These are phyloP conservation scores for Bujurquina vittata DNA, from an alignment of 2,113 vertebrate genomes.

Conservation along the genomic window DNA sequence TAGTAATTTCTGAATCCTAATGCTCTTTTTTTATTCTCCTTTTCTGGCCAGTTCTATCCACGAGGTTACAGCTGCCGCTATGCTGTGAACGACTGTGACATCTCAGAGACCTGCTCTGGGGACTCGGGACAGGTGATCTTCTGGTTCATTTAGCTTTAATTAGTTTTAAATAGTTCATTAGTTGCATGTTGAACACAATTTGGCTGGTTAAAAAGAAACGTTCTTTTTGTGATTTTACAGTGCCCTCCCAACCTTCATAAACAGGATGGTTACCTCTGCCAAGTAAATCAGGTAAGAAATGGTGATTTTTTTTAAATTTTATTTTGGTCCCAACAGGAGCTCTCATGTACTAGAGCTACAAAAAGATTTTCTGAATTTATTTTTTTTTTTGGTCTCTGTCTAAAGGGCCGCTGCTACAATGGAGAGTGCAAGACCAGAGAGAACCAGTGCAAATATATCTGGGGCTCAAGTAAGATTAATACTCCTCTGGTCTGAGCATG, in stretches of 20 bases:
- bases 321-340: not conserved
- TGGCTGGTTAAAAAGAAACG: not conserved
- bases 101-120: conserved; percentile 93
- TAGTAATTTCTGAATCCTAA: not conserved
- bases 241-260: conserved; percentile 98
- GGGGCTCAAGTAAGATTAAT: conserved; percentile 91
- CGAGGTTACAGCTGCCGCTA: conserved; percentile 92
- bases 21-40: not conserved
- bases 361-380: not conserved
- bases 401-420: conserved; percentile 94
- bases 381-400: not conserved
- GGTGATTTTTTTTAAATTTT: too few relatives aligned
- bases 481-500: not conserved
- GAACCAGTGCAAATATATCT: conserved; percentile 97
- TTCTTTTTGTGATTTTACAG: conserved; percentile 76
- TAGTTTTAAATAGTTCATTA: not conserved
- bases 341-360: not conserved
- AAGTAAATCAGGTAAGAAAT: conserved; percentile 90
- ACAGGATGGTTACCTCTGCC: conserved; percentile 94
- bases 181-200: not conserved
- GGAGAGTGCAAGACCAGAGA: conserved; percentile 98
- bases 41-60: conserved; percentile 88
- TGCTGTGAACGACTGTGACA: conserved; percentile 95
- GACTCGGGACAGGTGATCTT: conserved; percentile 93
- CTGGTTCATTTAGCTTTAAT: not conserved